These are phyloP conservation scores for Rugalucina vietnamica DNA, from an alignment of 2,888 invertebrate species.

Conservation along the genomic window DNA sequence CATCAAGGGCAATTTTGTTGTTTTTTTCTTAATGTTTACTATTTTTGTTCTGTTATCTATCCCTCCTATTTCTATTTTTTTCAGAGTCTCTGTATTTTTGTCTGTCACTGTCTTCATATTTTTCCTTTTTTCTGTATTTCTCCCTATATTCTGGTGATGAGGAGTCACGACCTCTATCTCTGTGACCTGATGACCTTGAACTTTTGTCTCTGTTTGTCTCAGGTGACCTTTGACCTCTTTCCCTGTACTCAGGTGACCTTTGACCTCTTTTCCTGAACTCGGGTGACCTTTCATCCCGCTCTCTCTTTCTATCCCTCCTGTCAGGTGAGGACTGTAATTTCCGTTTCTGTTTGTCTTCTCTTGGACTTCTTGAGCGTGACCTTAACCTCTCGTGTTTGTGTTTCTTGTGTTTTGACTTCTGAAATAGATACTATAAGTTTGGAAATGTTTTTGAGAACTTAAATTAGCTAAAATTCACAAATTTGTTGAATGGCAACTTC, in stretches of 20 bases:
- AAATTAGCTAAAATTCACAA: too few relatives aligned
- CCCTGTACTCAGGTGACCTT: background rate
- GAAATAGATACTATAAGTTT: conserved; percentile 10
- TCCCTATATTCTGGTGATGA: conserved; percentile 16
- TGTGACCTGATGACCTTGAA: background rate
- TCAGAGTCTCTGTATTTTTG: conserved; percentile 2
- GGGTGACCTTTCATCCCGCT: conserved; percentile 25
- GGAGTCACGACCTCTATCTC: background rate
- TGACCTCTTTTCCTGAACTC: conserved; percentile 11
- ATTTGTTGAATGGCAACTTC: too few relatives aligned
- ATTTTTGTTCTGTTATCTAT: too few relatives aligned
- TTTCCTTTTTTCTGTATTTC: conserved; percentile 36
- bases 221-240: conserved; percentile 13
- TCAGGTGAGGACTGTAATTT: background rate
- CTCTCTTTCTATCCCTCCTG: background rate
- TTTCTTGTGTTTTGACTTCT: conserved; percentile 43
- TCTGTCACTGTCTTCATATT: conserved; percentile 36
- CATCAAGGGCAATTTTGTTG: too few relatives aligned
- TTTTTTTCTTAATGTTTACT: too few relatives aligned
- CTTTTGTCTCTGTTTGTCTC: background rate
- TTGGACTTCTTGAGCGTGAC: conserved; percentile 36
- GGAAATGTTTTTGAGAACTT: background rate
- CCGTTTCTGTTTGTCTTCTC: conserved; percentile 29
- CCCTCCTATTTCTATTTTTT: conserved; percentile 31
- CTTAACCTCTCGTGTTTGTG: conserved; percentile 7